These are phyloP conservation scores for Antigone vipio DNA, from an alignment of 2,113 vertebrate genomes.

Conservation along the genomic window DNA sequence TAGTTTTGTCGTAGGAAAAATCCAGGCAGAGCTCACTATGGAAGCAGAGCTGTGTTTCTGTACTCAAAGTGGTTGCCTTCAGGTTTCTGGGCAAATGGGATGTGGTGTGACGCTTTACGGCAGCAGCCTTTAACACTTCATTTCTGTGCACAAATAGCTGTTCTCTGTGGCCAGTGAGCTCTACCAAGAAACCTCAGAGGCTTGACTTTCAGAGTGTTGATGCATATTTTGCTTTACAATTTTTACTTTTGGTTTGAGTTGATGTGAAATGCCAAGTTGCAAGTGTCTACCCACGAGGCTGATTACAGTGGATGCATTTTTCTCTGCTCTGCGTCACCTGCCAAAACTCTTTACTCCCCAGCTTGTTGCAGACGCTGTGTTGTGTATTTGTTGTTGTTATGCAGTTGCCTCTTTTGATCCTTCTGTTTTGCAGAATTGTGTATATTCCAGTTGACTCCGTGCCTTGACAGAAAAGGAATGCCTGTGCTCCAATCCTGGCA, in stretches of 20 bases:
- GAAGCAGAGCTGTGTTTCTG: not conserved
- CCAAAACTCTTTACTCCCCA: not conserved
- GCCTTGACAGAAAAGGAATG: not conserved
- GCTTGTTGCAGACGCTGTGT: not conserved
- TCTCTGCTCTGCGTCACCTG: not conserved
- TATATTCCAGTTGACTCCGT: not conserved
- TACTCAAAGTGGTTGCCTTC: not conserved
- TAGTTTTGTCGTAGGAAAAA: not conserved
- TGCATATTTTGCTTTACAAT: not conserved
- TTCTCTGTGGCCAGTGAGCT: fast-evolving
- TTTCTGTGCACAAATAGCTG: not conserved
- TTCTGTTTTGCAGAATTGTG: not conserved
- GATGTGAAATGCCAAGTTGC: too few species aligned
- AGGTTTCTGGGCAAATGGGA: not conserved
- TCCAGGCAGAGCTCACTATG: fast-evolving
- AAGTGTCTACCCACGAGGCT: not conserved
- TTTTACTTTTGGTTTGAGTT: not conserved
- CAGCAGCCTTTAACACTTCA: not conserved
- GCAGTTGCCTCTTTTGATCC: not conserved
- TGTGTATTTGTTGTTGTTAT: not conserved
- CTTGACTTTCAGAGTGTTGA: not conserved
- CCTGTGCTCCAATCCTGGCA: not conserved
- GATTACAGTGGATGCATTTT: not conserved
- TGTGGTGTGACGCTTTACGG: not conserved
- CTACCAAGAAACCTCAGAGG: not conserved